Conservation (phyloP, 2,113 vertebrate genomes). For the Neolamprologus toae region DNA sequence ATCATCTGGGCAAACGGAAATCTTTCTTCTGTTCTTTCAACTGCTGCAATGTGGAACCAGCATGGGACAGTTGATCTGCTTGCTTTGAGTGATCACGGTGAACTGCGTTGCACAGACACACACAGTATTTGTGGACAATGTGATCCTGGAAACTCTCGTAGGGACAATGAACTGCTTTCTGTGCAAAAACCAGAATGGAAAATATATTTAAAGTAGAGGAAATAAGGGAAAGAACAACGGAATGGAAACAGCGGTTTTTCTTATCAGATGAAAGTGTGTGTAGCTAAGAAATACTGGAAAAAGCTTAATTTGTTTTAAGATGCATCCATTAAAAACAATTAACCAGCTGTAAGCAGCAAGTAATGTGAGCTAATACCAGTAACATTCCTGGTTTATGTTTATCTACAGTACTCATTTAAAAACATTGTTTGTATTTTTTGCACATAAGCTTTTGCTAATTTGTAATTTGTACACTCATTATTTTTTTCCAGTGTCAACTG, state of each 20-base stretch:
- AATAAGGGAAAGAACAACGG: not conserved
- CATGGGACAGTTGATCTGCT: not conserved
- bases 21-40: not conserved
- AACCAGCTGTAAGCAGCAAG: not conserved
- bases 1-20: not conserved
- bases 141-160: not conserved
- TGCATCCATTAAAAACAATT: not conserved
- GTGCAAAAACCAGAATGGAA: not conserved
- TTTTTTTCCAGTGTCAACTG: not conserved
- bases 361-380: not conserved
- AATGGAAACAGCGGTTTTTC: not conserved
- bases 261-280: not conserved
- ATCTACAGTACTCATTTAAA: not conserved
- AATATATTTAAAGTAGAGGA: not conserved
- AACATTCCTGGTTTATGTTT: not conserved
- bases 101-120: not conserved
- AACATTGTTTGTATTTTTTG: not conserved
- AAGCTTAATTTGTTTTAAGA: not conserved
- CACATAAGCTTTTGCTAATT: not conserved
- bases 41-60: not conserved
- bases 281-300: not conserved
- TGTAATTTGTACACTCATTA: not conserved
- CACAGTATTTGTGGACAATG: not conserved
- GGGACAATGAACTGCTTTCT: not conserved
- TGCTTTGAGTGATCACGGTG: not conserved